These are phyloP conservation scores for Tenthredo livida DNA, from an alignment of 2,888 invertebrate species.

Conservation along the genomic window DNA sequence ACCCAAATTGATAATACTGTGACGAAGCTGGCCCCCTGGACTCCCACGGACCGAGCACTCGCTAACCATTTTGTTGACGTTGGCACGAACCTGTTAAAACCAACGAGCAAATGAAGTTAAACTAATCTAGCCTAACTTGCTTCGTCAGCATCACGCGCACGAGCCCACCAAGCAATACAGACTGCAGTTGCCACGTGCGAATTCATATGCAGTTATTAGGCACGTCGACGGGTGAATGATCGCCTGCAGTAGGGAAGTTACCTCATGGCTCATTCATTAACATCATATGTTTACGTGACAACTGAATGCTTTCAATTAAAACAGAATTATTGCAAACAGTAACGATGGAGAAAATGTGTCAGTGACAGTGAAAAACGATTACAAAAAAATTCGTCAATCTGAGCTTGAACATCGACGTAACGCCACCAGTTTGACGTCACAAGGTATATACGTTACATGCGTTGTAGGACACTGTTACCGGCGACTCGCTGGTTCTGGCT, in stretches of 20 bases:
- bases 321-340: too few species aligned
- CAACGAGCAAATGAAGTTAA: not conserved
- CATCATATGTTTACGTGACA: too few species aligned
- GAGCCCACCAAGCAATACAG: not conserved
- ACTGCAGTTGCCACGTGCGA: conserved; percentile 11
- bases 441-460: too few species aligned
- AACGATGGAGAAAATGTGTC: too few species aligned
- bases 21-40: conserved; percentile 2
- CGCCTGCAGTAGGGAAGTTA: not conserved
- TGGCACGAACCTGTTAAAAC: conserved; percentile 24
- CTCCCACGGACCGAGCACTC: not conserved
- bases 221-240: not conserved
- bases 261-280: too few species aligned
- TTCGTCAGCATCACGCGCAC: conserved; percentile 22
- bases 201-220: not conserved
- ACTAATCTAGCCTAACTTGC: not conserved
- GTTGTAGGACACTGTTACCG: too few species aligned
- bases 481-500: too few species aligned
- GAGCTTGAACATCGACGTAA: too few species aligned
- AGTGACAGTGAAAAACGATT: too few species aligned
- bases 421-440: too few species aligned
- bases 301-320: too few species aligned
- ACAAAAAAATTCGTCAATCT: too few species aligned
- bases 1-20: conserved; percentile 10
- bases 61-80: conserved; percentile 30